A percentile compares a stretch with the other conserved stretches of the same genome.
Conservation (phyloP, 2,797 vertebrate species). For the Passerculus sandwichensis region DNA sequence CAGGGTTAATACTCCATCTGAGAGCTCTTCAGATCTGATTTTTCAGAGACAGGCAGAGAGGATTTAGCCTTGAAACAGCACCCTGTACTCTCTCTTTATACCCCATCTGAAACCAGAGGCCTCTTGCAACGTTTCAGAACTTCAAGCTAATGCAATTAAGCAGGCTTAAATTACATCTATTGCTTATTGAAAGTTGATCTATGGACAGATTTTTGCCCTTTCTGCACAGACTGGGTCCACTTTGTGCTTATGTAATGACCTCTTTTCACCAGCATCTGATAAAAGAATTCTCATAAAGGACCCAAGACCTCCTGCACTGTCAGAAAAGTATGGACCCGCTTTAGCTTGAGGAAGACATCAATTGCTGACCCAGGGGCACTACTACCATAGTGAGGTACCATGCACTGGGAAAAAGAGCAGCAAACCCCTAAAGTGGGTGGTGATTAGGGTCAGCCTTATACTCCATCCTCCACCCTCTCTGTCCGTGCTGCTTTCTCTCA, state of each 20-base stretch:
- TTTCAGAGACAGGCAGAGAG: not conserved
- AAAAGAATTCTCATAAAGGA: not conserved
- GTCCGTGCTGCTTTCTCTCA: fast-evolving
- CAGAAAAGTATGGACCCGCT: not conserved
- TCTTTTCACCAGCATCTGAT: not conserved
- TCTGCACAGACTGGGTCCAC: not conserved
- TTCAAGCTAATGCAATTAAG: not conserved
- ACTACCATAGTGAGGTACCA: not conserved
- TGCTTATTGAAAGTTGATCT: not conserved
- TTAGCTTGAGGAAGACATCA: not conserved
- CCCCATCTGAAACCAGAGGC: not conserved
- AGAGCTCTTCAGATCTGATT: not conserved
- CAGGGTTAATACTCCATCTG: not conserved
- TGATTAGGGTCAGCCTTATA: not conserved
- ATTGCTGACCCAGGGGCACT: not conserved
- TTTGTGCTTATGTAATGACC: not conserved
- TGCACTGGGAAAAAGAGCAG: not conserved
- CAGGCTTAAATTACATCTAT: not conserved
- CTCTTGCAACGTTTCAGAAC: not conserved
- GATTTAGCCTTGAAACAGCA: not conserved
- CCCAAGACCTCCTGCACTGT: not conserved
- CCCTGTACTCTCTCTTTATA: not conserved
- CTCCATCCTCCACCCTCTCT: not conserved
- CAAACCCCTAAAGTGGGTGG: not conserved
- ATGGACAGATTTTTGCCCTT: not conserved